These are phyloP conservation scores for Aphodius granarius DNA, from an alignment of 2,888 invertebrate genomes.

Conservation along the genomic window DNA sequence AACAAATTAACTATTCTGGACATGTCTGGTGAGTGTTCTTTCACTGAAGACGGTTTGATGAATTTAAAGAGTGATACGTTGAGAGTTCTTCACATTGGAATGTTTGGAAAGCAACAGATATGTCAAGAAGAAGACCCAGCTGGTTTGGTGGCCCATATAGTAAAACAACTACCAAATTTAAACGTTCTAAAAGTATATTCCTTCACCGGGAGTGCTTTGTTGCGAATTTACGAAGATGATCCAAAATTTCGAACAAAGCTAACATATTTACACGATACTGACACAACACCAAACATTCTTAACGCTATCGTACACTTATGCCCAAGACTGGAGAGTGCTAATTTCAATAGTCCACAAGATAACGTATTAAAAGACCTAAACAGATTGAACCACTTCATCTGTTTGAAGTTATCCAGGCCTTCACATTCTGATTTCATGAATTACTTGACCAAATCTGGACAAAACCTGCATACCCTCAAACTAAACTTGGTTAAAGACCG, in stretches of 20 bases:
- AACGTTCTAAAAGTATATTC: slow-evolving; percentile 68
- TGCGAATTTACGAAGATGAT: slow-evolving; percentile 60
- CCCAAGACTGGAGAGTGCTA: slow-evolving; percentile 65
- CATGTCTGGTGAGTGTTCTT: slow-evolving; percentile 71
- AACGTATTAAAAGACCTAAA: slow-evolving; percentile 59
- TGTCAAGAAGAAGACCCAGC: slow-evolving; percentile 54
- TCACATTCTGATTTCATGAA: slow-evolving; percentile 62
- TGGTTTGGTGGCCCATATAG: slow-evolving; percentile 64
- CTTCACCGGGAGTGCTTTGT: slow-evolving; percentile 66
- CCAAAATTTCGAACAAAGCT: slow-evolving; percentile 64
- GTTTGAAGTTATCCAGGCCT: slow-evolving; percentile 66
- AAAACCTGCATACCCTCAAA: slow-evolving; percentile 43
- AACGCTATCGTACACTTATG: slow-evolving; percentile 64
- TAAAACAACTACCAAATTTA: slow-evolving; percentile 65
- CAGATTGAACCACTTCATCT: slow-evolving; percentile 56
- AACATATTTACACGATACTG: slow-evolving; percentile 68
- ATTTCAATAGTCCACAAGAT: slow-evolving; percentile 64
- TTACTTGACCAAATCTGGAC: slow-evolving; percentile 57
- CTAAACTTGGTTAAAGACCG: slow-evolving; percentile 43
- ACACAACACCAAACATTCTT: slow-evolving; percentile 62
- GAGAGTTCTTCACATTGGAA: slow-evolving; percentile 67
- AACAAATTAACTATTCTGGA: slow-evolving; percentile 63
- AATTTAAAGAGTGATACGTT: slow-evolving; percentile 60
- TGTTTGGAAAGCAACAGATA: slow-evolving; percentile 70
- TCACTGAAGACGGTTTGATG: slow-evolving; percentile 66